Base-by-base conservation (phyloP, 2,797 vertebrate genomes). In the Eurystomus glaucurus region DNA sequence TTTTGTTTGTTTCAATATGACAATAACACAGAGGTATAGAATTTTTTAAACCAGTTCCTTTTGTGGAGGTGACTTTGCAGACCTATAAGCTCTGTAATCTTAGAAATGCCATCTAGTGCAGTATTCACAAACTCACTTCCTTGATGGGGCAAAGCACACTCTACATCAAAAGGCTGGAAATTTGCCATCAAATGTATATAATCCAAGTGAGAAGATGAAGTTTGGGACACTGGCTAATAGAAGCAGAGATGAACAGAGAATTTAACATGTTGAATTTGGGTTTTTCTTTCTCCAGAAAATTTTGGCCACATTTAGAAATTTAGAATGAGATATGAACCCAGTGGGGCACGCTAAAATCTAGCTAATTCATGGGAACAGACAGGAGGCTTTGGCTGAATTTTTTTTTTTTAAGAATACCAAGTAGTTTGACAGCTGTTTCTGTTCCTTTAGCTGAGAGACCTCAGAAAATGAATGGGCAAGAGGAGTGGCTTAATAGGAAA, bases 371-470 rank as follows among this genome's bases (percentile, higher is more conserved):
- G 50, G 46, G 51, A 88, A 76, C 51, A 60, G 57, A 33, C 35
- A 55, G 35, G 21, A 55, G 28, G 9, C 13, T 60, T 75, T 54
- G 51, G 22, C 31, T 65, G 37, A 58, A 9, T 17, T 61, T 39
- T 61, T 61, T 61, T 60, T 25, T 9, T 54, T 31, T 31, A 54
- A 55, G 33, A 58, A 37, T 21, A 14, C 6, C 37, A 25, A 51
- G 66, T 83, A 69, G 29, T 69, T 79, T 46, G 48, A 51, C 66
- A 74, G 60, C 54, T 90, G 54, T 78, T 68, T 62, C 35, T 72
- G 9, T 61, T 87, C 37, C 41, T 79, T 78, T 22, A 74, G 68
- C 50, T 87, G 66, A 19, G n/a, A 86, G 35, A 62, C 31, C 43
- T 83, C 29, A 26, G 48, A 55, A 78, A 35, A 12, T 19, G 45